phyloP scores from a whole-genome alignment of 64 coral and sea anemone species.

The Actinia tenebrosa region DNA sequence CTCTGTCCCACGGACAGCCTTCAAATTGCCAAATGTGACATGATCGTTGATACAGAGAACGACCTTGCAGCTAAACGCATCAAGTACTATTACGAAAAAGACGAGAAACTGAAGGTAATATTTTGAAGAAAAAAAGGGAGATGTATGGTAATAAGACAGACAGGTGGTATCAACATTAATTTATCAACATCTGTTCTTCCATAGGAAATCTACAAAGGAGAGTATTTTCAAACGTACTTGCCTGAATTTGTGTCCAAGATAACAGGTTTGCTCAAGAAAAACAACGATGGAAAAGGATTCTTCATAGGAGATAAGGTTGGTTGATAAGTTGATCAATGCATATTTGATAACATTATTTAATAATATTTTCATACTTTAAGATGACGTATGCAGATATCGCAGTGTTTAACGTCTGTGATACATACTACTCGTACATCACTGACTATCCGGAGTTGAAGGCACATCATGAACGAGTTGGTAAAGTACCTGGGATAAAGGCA shows the following conservation, averaged over 20 bases:
- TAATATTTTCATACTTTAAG: neutral
- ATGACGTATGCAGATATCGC: constrained; percentile 22
- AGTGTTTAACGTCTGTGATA: constrained; percentile 4
- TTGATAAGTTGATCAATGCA: too few species aligned
- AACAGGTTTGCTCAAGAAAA: neutral
- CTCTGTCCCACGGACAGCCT: constrained; percentile 2
- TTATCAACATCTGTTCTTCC: too few species aligned
- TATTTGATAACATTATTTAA: too few species aligned
- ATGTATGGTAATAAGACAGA: neutral
- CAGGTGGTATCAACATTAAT: neutral
- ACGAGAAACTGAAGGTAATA: constrained; percentile 42
- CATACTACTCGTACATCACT: neutral
- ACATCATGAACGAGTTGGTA: neutral
- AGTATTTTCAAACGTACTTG: constrained; percentile 7
- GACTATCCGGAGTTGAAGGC: constrained; percentile 15
- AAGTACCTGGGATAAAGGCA: constrained; percentile 13
- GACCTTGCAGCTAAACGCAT: neutral
- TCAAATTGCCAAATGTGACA: constrained; percentile 31
- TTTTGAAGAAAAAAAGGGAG: too few species aligned
- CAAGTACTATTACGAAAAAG: constrained; percentile 22
- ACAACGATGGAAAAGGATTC: constrained; percentile 17
- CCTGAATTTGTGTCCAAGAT: neutral
- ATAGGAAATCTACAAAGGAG: constrained; percentile 1
- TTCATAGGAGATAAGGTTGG: constrained; percentile 34
- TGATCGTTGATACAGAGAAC: constrained; percentile 34